Percentiles rank a stretch among this genome's conserved stretches.
Conservation (phyloP, 2,797 vertebrate species). For the Hafferia zeledoni region DNA sequence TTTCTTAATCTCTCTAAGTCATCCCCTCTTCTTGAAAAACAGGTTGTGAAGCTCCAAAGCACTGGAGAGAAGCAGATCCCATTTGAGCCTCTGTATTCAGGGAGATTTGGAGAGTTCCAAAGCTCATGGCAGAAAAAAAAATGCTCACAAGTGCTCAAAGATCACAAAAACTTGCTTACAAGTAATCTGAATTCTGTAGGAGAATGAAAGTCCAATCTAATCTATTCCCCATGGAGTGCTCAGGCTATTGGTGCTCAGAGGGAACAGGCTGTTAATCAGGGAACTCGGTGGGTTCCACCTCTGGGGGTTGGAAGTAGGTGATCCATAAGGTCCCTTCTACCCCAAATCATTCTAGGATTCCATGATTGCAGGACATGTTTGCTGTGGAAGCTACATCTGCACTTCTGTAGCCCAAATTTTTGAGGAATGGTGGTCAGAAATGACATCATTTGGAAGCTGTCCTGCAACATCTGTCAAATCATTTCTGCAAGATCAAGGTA, state of each 20-base stretch:
- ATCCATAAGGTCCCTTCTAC: neutral
- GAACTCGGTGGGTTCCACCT: neutral
- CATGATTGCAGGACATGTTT: neutral
- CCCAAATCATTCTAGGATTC: neutral
- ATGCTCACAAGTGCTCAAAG: neutral
- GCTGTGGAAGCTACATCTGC: neutral
- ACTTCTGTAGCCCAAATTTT: neutral
- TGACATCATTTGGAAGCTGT: neutral
- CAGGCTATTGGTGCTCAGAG: neutral
- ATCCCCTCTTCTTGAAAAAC: neutral
- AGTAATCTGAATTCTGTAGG: neutral
- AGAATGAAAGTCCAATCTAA: neutral
- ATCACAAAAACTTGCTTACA: neutral
- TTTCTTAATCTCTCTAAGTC: neutral
- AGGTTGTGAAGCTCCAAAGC: neutral
- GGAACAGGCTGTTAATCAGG: neutral
- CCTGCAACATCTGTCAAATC: neutral
- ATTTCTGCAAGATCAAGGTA: neutral
- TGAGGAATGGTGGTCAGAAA: neutral
- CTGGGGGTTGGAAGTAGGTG: neutral
- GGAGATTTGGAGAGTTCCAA: no score
- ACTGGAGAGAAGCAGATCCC: no score
- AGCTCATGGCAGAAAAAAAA: neutral
- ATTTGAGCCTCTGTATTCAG: no score
- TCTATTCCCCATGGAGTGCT: neutral